Base-by-base conservation (phyloP, 1,140 invertebrate genomes). In the Asobara japonica region DNA sequence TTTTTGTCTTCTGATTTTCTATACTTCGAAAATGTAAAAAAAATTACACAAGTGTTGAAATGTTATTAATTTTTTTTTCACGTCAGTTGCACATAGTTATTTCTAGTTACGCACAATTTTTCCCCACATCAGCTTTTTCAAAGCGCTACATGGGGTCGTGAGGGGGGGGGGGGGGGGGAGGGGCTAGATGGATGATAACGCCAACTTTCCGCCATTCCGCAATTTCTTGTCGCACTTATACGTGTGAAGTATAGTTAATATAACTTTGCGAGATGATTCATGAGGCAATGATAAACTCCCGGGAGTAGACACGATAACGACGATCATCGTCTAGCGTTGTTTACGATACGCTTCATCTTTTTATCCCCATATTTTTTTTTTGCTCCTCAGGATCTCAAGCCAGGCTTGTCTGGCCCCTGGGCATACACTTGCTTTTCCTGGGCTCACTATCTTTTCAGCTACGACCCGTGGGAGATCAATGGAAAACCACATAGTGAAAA, bases 211-310 rank as follows among this genome's bases (percentile, higher is more conserved):
- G 41, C n/a, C 41, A 45, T 45, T 13, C 41, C 13, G 41, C 41
- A 45, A 45, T 45, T 45, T 45, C 41, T 45, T 13, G 41, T 45
- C 41, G n/a, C 41, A 45, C 41, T 45, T 45, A 16, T 45, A 45
- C 41, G 41, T 45, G 41, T 45, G 41, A 45, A 45, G 41, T 45
- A 45, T 45, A 16, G 41, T 45, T 45, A 45, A 45, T 45, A 45
- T 45, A 45, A 45, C 41, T 45, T 45, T 45, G n/a, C 13, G n/a
- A 16, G n/a, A 13, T 45, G 41, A 45, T 45, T 45, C 41, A 45
- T 45, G 41, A 45, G 41, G 41, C 41, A 45, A 45, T 45, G 41
- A 45, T 45, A 45, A 45, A 45, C 41, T 45, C 41, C 41, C 41
- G 41, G 41, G 41, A 45, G 41, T 45, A 45, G 41, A 45, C n/a